Percentiles rank a stretch among this genome's conserved stretches.
Conservation (phyloP, 2,888 invertebrate species). For the Synergus gifuensis region DNA sequence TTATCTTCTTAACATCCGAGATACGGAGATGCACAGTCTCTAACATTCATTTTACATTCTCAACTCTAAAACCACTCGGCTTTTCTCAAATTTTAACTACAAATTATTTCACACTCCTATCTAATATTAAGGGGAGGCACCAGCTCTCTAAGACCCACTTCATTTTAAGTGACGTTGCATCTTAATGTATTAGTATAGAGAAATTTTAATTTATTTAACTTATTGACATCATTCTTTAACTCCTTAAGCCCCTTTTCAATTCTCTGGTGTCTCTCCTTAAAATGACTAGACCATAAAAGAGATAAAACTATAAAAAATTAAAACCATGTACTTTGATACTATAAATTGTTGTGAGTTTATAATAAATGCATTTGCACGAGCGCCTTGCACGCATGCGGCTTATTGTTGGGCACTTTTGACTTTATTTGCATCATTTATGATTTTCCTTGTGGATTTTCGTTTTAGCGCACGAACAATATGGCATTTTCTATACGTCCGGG, state of each 20-base stretch:
- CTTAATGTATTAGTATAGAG: too few relatives aligned
- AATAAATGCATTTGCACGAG: slow-evolving; percentile 10
- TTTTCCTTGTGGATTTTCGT: slow-evolving; percentile 72
- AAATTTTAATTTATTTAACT: too few relatives aligned
- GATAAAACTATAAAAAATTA: too few relatives aligned
- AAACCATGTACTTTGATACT: background rate
- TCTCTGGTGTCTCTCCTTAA: background rate
- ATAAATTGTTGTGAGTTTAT: background rate
- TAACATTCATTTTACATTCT: slow-evolving; percentile 33
- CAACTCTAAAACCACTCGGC: background rate
- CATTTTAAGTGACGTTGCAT: too few relatives aligned
- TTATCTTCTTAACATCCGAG: slow-evolving; percentile 34
- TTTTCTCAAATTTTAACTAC: background rate
- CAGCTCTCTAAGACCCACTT: background rate
- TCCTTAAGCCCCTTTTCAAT: too few relatives aligned
- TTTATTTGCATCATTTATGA: slow-evolving; percentile 63
- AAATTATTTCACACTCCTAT: background rate
- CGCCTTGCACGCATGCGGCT: background rate
- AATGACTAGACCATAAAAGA: too few relatives aligned
- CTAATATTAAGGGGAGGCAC: background rate
- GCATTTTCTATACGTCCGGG: slow-evolving; percentile 77
- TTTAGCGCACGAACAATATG: slow-evolving; percentile 78
- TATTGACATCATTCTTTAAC: too few relatives aligned
- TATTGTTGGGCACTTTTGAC: slow-evolving; percentile 39
- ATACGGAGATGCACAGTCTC: slow-evolving; percentile 22